These are phyloP conservation scores for Lepas anatifera DNA, from an alignment of 2,888 invertebrate genomes.

Conservation along the genomic window DNA sequence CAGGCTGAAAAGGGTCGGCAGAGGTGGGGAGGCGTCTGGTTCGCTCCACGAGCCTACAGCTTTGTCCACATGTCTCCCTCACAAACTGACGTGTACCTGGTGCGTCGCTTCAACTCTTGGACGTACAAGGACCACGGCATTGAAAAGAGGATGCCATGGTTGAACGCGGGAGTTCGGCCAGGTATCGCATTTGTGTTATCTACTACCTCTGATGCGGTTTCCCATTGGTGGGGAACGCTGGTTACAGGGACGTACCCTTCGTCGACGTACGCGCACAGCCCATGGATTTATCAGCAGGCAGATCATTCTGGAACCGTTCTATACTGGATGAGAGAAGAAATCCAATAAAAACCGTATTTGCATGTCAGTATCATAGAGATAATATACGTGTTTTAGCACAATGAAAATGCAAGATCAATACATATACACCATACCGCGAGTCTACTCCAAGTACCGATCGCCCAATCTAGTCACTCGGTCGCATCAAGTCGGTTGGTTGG, in stretches of 20 bases:
- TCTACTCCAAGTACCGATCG: too few relatives aligned
- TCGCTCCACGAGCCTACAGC: not conserved
- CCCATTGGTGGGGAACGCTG: not conserved
- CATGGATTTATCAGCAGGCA: not conserved
- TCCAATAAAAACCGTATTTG: too few relatives aligned
- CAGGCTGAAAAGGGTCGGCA: not conserved
- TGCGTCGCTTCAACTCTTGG: not conserved
- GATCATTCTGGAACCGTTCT: not conserved
- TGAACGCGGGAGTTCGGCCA: not conserved
- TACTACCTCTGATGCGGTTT: not conserved
- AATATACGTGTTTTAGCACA: too few relatives aligned
- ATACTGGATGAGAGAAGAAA: not conserved
- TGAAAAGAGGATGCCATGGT: not conserved
- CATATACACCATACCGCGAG: too few relatives aligned
- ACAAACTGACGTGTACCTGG: not conserved
- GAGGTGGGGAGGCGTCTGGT: conserved; percentile 1
- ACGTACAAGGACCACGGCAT: not conserved
- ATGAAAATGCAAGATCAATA: too few relatives aligned
- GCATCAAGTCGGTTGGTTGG: too few relatives aligned
- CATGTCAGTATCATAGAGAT: too few relatives aligned
- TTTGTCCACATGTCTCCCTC: not conserved
- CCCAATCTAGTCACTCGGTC: too few relatives aligned
- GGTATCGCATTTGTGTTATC: not conserved
- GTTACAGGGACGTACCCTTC: not conserved
- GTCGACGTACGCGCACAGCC: not conserved